Percentiles rank a stretch among this genome's conserved stretches.
Evolutionary conservation across 2,888 invertebrate species (phyloP).

Genomic region (Chouioia cunea): DNA sequence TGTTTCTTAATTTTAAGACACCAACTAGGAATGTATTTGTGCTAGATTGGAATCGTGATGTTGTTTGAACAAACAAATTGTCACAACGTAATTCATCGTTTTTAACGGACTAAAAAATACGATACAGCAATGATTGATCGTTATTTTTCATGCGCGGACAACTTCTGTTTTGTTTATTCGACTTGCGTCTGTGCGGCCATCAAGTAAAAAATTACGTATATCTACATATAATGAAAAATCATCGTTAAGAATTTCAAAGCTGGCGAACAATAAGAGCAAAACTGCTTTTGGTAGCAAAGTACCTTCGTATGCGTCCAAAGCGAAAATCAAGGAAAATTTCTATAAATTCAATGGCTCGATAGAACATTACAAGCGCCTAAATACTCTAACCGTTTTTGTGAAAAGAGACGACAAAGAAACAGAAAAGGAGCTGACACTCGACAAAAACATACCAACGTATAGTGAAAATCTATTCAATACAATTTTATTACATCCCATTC

Average conservation of each 20-base stretch:
- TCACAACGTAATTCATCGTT: too few relatives aligned
- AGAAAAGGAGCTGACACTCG: slow-evolving; percentile 7
- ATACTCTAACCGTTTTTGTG: slow-evolving; percentile 44
- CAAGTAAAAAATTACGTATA: not conserved
- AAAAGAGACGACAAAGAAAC: slow-evolving; percentile 22
- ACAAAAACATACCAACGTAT: slow-evolving; percentile 30
- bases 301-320: slow-evolving; percentile 4
- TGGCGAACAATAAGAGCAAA: slow-evolving; percentile 33
- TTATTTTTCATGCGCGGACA: slow-evolving; percentile 11
- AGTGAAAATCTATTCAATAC: slow-evolving; percentile 2
- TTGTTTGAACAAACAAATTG: not conserved
- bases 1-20: not conserved
- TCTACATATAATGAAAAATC: not conserved
- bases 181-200: not conserved
- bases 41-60: not conserved
- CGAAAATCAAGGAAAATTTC: not conserved
- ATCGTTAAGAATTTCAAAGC: slow-evolving; percentile 29
- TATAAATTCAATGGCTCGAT: slow-evolving; percentile 40
- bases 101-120: slow-evolving; percentile 12
- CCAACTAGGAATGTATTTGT: not conserved
- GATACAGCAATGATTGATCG: slow-evolving; percentile 8
- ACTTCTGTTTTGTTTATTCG: slow-evolving; percentile 23
- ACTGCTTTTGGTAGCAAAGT: slow-evolving; percentile 5
- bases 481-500: not conserved
- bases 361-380: slow-evolving; percentile 44